A percentile compares a stretch with the other conserved stretches of the same genome.
phyloP scores from a whole-genome alignment of 2,113 vertebrate genomes.

The Catharus minimus region DNA sequence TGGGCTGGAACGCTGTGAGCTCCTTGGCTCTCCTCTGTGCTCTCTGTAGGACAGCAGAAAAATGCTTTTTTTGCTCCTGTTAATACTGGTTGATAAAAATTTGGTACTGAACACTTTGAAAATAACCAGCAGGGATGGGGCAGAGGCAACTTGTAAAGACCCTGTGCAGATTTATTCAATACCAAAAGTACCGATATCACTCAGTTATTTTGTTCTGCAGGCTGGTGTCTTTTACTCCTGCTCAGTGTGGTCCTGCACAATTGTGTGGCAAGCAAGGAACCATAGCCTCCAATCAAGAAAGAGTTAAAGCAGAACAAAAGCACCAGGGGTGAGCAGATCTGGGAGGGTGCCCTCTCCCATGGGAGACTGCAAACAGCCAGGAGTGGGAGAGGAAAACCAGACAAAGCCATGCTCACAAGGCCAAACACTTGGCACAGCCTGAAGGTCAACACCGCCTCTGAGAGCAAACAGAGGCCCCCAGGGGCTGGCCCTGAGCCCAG shows the following conservation, averaged over 20 bases:
- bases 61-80: not conserved
- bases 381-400: conserved; percentile 7
- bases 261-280: not conserved
- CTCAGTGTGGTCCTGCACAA: fast-evolving
- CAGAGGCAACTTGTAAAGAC: not conserved
- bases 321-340: not conserved
- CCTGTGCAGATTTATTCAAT: not conserved
- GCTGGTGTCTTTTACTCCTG: no score
- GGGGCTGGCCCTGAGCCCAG: not conserved
- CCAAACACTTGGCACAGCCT: not conserved
- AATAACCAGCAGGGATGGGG: not conserved
- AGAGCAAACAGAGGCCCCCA: not conserved
- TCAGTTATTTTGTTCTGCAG: not conserved
- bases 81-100: not conserved
- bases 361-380: not conserved
- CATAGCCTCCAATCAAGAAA: not conserved
- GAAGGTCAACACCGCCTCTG: not conserved
- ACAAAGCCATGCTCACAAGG: not conserved
- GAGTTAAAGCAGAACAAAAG: not conserved
- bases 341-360: not conserved
- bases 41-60: not conserved
- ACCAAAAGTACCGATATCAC: not conserved
- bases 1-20: not conserved
- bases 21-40: not conserved
- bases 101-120: fast-evolving